A percentile compares a stretch with the other conserved stretches of the same genome.
These are phyloP conservation scores for Prochilodus magdalenae DNA, from an alignment of 2,113 vertebrate genomes.

Conservation along the genomic window DNA sequence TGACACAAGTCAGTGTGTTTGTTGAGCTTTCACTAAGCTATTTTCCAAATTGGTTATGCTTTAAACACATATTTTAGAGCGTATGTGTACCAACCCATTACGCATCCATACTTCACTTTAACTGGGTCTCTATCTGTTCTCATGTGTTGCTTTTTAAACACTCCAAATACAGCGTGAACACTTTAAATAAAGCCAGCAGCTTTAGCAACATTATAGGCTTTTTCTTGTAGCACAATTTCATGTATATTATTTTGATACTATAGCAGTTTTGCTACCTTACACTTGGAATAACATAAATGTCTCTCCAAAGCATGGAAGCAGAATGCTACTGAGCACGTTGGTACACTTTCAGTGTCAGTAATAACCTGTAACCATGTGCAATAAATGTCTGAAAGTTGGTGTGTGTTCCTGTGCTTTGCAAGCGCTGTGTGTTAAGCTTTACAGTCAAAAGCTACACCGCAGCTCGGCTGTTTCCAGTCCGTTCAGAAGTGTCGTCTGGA, in stretches of 20 bases:
- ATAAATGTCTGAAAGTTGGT: neutral
- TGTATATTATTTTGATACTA: too few species aligned
- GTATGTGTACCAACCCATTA: neutral
- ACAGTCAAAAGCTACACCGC: neutral
- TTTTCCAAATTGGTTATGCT: neutral
- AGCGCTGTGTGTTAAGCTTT: neutral
- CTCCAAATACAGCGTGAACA: constrained; percentile 37
- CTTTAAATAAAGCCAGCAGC: constrained; percentile 42
- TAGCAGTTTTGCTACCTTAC: neutral
- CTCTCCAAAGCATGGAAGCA: neutral
- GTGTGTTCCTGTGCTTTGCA: neutral
- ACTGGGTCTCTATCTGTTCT: neutral
- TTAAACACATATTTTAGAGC: neutral
- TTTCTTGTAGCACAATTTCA: neutral
- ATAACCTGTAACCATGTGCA: neutral
- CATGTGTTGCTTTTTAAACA: constrained; percentile 37
- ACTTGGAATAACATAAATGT: neutral
- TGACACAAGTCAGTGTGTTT: too few species aligned
- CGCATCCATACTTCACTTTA: constrained; percentile 2
- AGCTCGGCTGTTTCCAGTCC: neutral
- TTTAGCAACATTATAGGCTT: constrained; percentile 1
- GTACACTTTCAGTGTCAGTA: neutral
- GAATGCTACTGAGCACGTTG: neutral
- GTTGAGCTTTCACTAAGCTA: too few species aligned
- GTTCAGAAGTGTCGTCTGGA: neutral